These are phyloP conservation scores for Oostethus manadensis DNA, from an alignment of 2,113 vertebrate genomes.

Conservation along the genomic window DNA sequence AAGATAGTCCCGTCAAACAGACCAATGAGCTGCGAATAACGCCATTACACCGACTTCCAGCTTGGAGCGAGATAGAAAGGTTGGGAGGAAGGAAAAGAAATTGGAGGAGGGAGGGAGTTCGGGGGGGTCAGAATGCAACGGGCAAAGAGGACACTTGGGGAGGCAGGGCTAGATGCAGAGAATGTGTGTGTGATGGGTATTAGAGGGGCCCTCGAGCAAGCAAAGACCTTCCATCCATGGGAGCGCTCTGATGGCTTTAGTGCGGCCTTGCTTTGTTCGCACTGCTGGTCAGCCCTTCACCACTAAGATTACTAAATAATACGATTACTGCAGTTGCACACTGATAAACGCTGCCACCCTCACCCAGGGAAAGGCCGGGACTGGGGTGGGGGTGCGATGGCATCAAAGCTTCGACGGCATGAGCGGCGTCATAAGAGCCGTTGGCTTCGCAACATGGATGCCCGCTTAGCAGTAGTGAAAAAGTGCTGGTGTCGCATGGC, in stretches of 20 bases:
- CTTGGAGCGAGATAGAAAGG: constrained; percentile 44
- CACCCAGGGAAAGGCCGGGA: constrained; percentile 42
- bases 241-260: constrained; percentile 63
- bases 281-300: constrained; percentile 62
- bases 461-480: constrained; percentile 6
- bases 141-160: constrained; percentile 32
- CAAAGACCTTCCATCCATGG: constrained; percentile 64
- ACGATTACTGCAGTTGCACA: constrained; percentile 62
- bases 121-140: constrained; percentile 32
- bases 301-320: constrained; percentile 72
- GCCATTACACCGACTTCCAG: constrained; percentile 63
- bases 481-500: constrained; percentile 16
- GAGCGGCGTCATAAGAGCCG: background rate
- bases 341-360: constrained; percentile 57
- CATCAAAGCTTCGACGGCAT: constrained; percentile 36
- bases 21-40: constrained; percentile 74
- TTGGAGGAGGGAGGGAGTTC: constrained; percentile 15
- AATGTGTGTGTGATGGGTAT: constrained; percentile 18
- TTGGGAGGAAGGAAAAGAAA: constrained; percentile 24
- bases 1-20: constrained; percentile 73
- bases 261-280: constrained; percentile 55
- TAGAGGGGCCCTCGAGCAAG: constrained; percentile 50
- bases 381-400: constrained; percentile 33
- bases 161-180: constrained; percentile 42
- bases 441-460: constrained; percentile 33